Evolutionary conservation across 2,797 vertebrate genomes (phyloP), one percentile per base, ranked within the genome.

Genomic region (Malurus leucopterus): DNA sequence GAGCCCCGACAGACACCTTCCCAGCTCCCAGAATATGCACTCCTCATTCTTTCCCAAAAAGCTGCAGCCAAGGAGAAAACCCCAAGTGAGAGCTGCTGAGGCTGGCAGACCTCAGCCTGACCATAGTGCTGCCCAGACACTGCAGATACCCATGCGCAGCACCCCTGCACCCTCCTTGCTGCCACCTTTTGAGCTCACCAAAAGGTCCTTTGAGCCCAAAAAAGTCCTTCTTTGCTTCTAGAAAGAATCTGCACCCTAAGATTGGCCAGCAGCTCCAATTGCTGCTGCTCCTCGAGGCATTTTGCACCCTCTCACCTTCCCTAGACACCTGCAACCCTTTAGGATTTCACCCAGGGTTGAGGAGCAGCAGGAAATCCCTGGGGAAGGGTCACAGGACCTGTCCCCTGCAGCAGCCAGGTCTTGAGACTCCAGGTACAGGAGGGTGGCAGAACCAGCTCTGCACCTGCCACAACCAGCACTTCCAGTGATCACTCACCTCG

Each of bases 101-200:
- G 46, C 63, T 72, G 68, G 22, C 46, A 73, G 23, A 49, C 4
- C 17, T 14, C 65, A 87, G 20, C 1, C 3, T 2, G 38, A 67
- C 2, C 30, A 13, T 55, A 44, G 51, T 4, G 0, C 49, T 74
- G 41, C 43, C 40, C 47, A 10, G 8, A 24, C 3, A 5, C 49
- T 51, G 26, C 50, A 62, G 7, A 43, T 13, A 3, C 3, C 27
- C 27, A 43, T 2, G 9, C 16, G 34, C 17, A 36, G 32, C 46
- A n/a, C 12, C 23, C 40, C n/a, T 38, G 22, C 20, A 36, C 55
- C 26, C 53, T 69, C 47, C 23, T 17, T 20, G 40, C 73, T 65
- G 55, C 26, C 10, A 0, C 15, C 10, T 53, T 68, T 57, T 7
- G 29, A 41, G 34, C 19, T 85, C 11, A 0, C 18, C 0, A 0